Percentiles rank a stretch among this genome's conserved stretches.
Conservation (phyloP, 2,113 vertebrate species). For the Synodontis membranacea region DNA sequence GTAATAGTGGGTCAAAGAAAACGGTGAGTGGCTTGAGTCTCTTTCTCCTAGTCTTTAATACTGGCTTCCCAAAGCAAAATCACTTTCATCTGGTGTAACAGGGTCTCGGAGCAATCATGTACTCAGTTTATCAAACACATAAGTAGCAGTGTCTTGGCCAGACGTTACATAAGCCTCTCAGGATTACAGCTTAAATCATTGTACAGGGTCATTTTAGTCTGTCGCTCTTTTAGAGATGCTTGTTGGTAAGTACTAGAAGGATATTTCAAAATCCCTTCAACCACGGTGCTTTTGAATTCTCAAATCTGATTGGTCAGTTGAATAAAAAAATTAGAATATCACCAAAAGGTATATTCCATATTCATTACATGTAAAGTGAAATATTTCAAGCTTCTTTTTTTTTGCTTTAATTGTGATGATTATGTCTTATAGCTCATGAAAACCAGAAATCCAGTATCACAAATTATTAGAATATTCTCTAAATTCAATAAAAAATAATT, state of each 20-base stretch:
- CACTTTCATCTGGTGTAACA: constrained; percentile 32
- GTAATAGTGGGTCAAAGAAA: constrained; percentile 22
- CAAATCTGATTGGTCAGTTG: neutral
- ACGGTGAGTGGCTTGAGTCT: neutral
- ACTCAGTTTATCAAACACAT: constrained; percentile 18
- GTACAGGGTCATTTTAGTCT: constrained; percentile 22
- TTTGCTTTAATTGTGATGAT: too few relatives aligned
- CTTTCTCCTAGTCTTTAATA: constrained; percentile 9
- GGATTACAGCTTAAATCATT: constrained; percentile 24
- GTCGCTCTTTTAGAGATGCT: neutral
- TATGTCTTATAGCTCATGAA: too few relatives aligned
- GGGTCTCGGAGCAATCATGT: neutral
- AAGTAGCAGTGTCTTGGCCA: constrained; percentile 20
- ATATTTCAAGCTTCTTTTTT: too few relatives aligned
- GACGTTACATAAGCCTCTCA: constrained; percentile 14
- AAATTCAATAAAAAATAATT: too few relatives aligned
- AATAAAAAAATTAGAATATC: too few relatives aligned
- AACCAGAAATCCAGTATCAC: too few relatives aligned
- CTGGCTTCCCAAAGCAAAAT: neutral
- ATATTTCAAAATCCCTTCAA: neutral
- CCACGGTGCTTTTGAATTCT: neutral
- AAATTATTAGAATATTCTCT: too few relatives aligned
- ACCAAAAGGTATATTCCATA: too few relatives aligned
- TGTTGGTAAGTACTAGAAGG: neutral
- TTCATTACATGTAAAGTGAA: too few relatives aligned